Percentiles rank a stretch among this genome's conserved stretches.
Conservation (phyloP, 1,140 invertebrate species). For the Probaryconus sp. region DNA sequence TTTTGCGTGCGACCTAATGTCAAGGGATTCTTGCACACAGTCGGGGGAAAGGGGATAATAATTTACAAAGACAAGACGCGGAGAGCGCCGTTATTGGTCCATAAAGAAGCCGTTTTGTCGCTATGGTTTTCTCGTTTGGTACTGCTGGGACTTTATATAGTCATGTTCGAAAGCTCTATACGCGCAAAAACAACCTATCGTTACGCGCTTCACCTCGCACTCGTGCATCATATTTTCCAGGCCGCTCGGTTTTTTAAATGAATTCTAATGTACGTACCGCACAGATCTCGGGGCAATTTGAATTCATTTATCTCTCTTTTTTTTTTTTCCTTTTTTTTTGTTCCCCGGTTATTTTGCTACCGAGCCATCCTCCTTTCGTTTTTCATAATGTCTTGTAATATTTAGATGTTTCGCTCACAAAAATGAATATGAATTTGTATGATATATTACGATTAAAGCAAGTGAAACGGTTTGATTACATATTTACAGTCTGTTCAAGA, state of each 20-base stretch:
- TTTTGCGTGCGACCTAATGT: slow-evolving; percentile 19
- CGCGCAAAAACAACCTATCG: not conserved
- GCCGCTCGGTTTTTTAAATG: slow-evolving; percentile 35
- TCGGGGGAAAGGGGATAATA: slow-evolving; percentile 64
- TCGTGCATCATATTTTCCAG: too few species aligned
- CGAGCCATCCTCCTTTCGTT: not conserved
- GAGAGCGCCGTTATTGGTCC: slow-evolving; percentile 68
- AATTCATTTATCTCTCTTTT: slow-evolving; percentile 31
- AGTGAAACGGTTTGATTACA: too few species aligned
- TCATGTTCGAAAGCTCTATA: slow-evolving; percentile 6
- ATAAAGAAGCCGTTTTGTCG: slow-evolving; percentile 68
- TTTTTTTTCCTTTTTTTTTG: not conserved
- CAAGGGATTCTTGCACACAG: slow-evolving; percentile 23
- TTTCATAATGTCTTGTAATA: slow-evolving; percentile 12
- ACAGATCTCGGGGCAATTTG: slow-evolving; percentile 33
- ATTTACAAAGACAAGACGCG: slow-evolving; percentile 73
- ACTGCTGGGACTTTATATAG: slow-evolving; percentile 31
- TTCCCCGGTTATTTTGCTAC: too few species aligned
- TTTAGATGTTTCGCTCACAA: slow-evolving; percentile 12
- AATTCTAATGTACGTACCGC: slow-evolving; percentile 26
- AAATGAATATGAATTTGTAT: slow-evolving; percentile 15
- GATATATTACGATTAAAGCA: too few species aligned
- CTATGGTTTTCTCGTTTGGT: slow-evolving; percentile 46
- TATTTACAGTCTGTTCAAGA: too few species aligned
- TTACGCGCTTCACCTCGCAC: not conserved